Evolutionary conservation across 2,113 vertebrate species (phyloP).

Genomic region (Lagenorhynchus albirostris): DNA sequence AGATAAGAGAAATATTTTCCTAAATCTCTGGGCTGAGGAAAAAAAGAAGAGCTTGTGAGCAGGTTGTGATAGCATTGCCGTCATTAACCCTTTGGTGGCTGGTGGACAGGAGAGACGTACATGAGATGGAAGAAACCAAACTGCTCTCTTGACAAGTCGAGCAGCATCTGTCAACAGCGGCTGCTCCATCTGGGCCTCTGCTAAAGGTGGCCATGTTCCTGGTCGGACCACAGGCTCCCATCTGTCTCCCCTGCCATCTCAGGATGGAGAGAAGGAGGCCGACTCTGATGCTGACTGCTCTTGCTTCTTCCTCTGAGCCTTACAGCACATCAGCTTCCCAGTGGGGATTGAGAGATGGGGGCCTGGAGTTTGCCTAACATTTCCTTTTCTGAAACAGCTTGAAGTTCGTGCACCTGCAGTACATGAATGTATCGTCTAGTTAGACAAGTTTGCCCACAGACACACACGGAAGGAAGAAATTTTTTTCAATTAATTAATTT

Average conservation of each 20-base stretch:
- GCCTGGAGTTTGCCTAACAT: not conserved
- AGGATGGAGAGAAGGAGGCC: accelerated
- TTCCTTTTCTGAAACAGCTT: not conserved
- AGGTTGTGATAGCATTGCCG: accelerated
- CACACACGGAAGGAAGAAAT: not conserved
- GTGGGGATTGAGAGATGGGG: not conserved
- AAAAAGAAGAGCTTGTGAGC: not conserved
- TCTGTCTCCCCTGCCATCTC: not conserved
- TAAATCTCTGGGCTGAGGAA: not conserved
- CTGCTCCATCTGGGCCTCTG: accelerated
- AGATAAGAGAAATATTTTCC: not conserved
- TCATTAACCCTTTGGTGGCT: not conserved
- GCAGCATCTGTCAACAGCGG: not conserved
- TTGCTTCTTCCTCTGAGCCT: not conserved
- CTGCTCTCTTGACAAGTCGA: not conserved
- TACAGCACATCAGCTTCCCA: not conserved
- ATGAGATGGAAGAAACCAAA: not conserved
- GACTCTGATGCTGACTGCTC: not conserved
- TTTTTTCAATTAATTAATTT: accelerated
- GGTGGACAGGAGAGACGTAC: not conserved
- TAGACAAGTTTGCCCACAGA: not conserved
- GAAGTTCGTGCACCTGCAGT: accelerated
- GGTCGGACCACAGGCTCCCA: no score
- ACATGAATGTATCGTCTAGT: not conserved
- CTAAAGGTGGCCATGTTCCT: not conserved